These are phyloP conservation scores for Ciconia nigra DNA, from an alignment of 2,797 vertebrate genomes.

Conservation along the genomic window DNA sequence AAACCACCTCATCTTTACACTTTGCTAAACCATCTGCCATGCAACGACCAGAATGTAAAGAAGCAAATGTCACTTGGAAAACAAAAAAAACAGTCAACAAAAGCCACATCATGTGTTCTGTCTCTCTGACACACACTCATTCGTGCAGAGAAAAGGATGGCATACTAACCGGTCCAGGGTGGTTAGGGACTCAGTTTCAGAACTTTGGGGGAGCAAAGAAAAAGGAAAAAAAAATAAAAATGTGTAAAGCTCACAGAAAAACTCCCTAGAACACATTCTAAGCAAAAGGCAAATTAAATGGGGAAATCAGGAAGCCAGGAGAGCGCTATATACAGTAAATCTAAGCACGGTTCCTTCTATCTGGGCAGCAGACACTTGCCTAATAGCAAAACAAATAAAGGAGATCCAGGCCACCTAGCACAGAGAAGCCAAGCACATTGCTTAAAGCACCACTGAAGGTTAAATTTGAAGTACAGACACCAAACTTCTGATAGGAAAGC, in stretches of 20 bases:
- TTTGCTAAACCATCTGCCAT: constrained; percentile 68
- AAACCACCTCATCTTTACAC: constrained; percentile 14
- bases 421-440: constrained; percentile 61
- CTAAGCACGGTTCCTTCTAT: constrained; percentile 21
- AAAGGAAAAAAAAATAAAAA: constrained; percentile 87
- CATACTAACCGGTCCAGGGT: constrained; percentile 99
- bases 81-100: constrained; percentile 43
- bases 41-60: constrained; percentile 72
- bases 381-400: constrained; percentile 8
- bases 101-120: constrained; percentile 69
- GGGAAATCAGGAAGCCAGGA: neutral
- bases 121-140: constrained; percentile 77
- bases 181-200: constrained; percentile 99
- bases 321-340: neutral
- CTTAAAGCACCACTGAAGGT: constrained; percentile 27
- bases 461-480: neutral
- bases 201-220: constrained; percentile 93
- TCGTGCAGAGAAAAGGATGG: constrained; percentile 89
- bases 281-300: constrained; percentile 72
- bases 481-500: neutral
- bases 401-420: constrained; percentile 39
- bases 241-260: constrained; percentile 94
- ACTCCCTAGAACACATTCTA: constrained; percentile 71
- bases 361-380: neutral
- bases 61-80: constrained; percentile 65